These are phyloP conservation scores for Agrotis clavis DNA, from an alignment of 2,888 invertebrate genomes.

Conservation along the genomic window DNA sequence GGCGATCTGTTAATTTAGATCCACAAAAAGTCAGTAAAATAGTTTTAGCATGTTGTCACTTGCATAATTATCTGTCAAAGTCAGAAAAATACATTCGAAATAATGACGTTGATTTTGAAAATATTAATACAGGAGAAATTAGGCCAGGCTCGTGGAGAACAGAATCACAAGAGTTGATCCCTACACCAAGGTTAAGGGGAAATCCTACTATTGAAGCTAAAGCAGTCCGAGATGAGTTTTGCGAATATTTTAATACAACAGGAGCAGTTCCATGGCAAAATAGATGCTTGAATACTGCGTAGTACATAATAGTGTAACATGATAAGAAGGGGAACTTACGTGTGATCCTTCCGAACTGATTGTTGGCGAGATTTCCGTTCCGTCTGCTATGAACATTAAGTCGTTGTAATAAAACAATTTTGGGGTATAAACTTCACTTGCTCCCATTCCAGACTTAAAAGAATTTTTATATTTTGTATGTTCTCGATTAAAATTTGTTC, in stretches of 20 bases:
- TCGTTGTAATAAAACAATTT: too few relatives aligned
- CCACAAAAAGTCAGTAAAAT: constrained; percentile 36
- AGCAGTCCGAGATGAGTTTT: too few relatives aligned
- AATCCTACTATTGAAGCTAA: constrained; percentile 29
- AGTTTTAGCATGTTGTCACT: constrained; percentile 30
- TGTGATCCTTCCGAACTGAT: too few relatives aligned
- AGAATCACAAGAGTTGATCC: constrained; percentile 33
- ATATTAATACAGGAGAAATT: constrained; percentile 28
- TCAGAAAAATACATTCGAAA: constrained; percentile 25
- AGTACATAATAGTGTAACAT: too few relatives aligned
- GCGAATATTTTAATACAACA: too few relatives aligned
- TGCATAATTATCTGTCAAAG: constrained; percentile 32
- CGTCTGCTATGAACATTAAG: too few relatives aligned
- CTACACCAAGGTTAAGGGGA: constrained; percentile 34
- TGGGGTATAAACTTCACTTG: constrained; percentile 28
- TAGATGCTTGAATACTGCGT: too few relatives aligned
- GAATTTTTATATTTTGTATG: constrained; percentile 31
- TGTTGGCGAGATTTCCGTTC: too few relatives aligned
- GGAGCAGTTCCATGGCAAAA: too few relatives aligned
- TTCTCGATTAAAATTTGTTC: constrained; percentile 32
- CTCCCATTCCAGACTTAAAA: constrained; percentile 27
- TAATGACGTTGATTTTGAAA: constrained; percentile 28
- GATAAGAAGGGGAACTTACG: too few relatives aligned
- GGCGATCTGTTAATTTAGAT: constrained; percentile 27
- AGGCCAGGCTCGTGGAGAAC: constrained; percentile 30